Base-by-base conservation (phyloP, 2,888 invertebrate genomes). In the Lamellibrachia columna region DNA sequence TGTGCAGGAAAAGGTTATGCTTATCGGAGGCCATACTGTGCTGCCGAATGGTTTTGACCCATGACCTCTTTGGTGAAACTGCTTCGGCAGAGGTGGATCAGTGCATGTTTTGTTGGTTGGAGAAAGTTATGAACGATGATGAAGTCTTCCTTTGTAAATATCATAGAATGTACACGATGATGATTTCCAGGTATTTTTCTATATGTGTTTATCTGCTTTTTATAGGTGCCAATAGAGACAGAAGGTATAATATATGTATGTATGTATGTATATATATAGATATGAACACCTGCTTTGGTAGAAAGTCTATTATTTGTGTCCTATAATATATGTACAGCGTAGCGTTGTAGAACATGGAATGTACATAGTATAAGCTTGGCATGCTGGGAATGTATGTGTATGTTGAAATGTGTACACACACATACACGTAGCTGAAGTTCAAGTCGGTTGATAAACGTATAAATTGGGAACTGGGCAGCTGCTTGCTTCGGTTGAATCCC, bases 111-210 rank as follows among this genome's bases (percentile, higher is more conserved):
- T 75, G 75, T 75, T 75, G 75, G 75, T 75, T 75, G 75, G 75
- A 6, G 75, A 75, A 75, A 75, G 75, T 75, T 75, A 75, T 75
- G 75, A 75, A 75, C n/a, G 75, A 75, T 75, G 15, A 75, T 22
- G n/a, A 75, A 75, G 75, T 75, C 75, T 75, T 75, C 75, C 75
- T 75, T 75, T 75, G 75, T 75, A 75, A 75, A 75, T 75, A 75
- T 75, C 75, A 75, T 75, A 75, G 75, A 22, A 22, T 75, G 75
- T 75, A 75, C 75, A 75, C 75, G 75, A 75, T 75, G n/a, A 75
- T 75, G 75, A 75, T 75, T 75, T 75, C 75, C 75, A 75, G n/a
- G 75, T 75, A 75, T 75, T 75, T 75, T 75, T 75, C 75, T 75
- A 75, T 58, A 58, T 75, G 75, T 75, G 75, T 75, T 75, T 75